Percentiles rank a stretch among this genome's conserved stretches.
Evolutionary conservation across 2,888 invertebrate species (phyloP).

Genomic region (Onchidella celtica): DNA sequence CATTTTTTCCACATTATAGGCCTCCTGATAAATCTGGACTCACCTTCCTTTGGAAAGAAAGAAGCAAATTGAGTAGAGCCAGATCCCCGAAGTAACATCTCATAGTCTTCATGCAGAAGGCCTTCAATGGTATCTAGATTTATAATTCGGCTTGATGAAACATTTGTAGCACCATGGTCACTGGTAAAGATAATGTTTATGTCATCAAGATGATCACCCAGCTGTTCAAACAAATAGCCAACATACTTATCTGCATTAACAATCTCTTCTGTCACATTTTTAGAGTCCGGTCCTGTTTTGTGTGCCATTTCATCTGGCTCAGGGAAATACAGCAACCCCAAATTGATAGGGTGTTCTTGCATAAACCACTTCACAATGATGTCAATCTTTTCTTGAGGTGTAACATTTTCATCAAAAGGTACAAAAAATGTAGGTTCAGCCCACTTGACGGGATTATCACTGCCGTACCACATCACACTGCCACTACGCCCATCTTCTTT

Average conservation of each 20-base stretch:
- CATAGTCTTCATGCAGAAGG: constrained; percentile 58
- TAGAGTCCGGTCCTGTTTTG: constrained; percentile 81
- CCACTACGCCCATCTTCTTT: constrained; percentile 83
- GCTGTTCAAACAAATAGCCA: constrained; percentile 82
- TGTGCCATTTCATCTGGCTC: constrained; percentile 87
- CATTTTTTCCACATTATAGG: no score
- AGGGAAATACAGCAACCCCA: constrained; percentile 86
- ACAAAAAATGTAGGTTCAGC: constrained; percentile 61
- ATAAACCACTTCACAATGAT: constrained; percentile 74
- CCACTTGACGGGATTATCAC: constrained; percentile 79
- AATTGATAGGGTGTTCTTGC: constrained; percentile 84
- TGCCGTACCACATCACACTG: constrained; percentile 88
- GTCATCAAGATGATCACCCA: constrained; percentile 82
- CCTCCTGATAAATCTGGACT: no score
- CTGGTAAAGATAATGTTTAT: constrained; percentile 86
- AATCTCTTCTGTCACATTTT: constrained; percentile 81
- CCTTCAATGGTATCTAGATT: constrained; percentile 65
- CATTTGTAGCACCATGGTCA: constrained; percentile 87
- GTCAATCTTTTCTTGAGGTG: constrained; percentile 67
- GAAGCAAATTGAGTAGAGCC: constrained; percentile 84
- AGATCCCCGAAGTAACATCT: no score
- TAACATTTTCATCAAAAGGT: constrained; percentile 65
- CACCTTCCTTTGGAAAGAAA: constrained; percentile 83
- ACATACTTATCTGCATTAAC: constrained; percentile 80
- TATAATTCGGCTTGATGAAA: constrained; percentile 74